phyloP scores from a whole-genome alignment of 2,113 vertebrate genomes.

The Perognathus longimembris region DNA sequence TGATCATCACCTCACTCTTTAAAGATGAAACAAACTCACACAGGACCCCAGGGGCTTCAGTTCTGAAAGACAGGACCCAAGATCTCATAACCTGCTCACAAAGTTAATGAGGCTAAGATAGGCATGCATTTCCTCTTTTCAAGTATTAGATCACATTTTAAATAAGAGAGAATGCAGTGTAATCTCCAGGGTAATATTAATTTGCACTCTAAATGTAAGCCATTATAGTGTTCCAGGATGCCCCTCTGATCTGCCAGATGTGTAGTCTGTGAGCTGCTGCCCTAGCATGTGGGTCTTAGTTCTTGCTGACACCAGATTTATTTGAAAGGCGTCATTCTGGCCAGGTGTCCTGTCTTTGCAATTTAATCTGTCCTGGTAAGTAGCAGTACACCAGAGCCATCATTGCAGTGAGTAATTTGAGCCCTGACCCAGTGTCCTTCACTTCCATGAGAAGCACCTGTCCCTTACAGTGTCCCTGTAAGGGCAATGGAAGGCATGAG shows the following conservation, averaged over 20 bases:
- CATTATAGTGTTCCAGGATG: conserved; percentile 66
- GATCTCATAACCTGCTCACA: conserved; percentile 27
- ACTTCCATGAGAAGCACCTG: not conserved
- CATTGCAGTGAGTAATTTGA: conserved; percentile 40
- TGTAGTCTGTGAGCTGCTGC: conserved; percentile 58
- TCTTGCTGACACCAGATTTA: conserved; percentile 62
- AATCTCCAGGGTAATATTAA: conserved; percentile 70
- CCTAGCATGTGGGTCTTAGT: conserved; percentile 30
- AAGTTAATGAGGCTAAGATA: conserved; percentile 70
- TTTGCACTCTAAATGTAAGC: conserved; percentile 64
- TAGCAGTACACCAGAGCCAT: conserved; percentile 18
- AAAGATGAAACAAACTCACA: not conserved
- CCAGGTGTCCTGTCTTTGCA: conserved; percentile 60
- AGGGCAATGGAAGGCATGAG: not conserved
- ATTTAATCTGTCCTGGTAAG: conserved; percentile 57
- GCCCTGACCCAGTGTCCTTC: conserved; percentile 50
- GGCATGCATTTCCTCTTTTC: conserved; percentile 63
- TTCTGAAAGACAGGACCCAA: conserved; percentile 56
- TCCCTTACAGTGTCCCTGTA: not conserved
- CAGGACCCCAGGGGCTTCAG: not conserved
- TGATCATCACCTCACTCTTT: conserved; percentile 50
- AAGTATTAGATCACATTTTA: conserved; percentile 72
- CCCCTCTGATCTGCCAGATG: conserved; percentile 65
- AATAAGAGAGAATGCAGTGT: conserved; percentile 54
- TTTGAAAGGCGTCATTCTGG: conserved; percentile 6